Base-by-base conservation (phyloP, 30 jellyfish, hydroid and myxozoan genomes). In the Euphysa ruthae region DNA sequence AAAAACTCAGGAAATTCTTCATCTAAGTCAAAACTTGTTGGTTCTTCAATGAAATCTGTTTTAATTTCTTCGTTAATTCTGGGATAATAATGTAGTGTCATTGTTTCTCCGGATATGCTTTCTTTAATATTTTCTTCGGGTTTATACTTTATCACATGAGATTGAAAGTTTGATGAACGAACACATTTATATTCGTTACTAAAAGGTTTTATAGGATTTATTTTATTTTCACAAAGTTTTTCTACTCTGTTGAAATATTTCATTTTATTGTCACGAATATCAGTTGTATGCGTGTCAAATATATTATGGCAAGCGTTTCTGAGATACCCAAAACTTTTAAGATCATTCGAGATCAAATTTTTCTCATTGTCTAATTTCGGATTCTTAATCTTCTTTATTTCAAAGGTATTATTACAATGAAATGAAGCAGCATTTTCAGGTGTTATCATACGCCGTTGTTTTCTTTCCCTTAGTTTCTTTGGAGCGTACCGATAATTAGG, bases 401-500 rank as follows among this genome's bases (percentile, higher is more conserved):
- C 97, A 71, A 87, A 87, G 61, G 80, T 65, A 1, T 93, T 85
- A 61, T 75, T 81, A 66, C 79, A 93, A 27, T 79, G 77, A n/a
- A n/a, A n/a, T 1, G 94, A 93, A 7, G 94, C 97, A 19, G 97
- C 94, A 0, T 74, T 66, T 54, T 87, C 97, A 49, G 97, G 94
- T 3, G 97, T 73, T 1, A 87, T 87, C 90, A 69, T 79, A 25
- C 93, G 49, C 44, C 79, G 97, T 21, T 43, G 69, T 44, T 74
- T 66, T 7, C 79, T 52, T 22, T 88, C 94, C 43, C 71, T 88
- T 82, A 68, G 77, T 75, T 81, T 88, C 76, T 89, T 80, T 38
- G 98, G 93, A 19, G 98, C 93, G 76, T 88, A 88, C 2, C 98
- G 89, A 32, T 88, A 88, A 32, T 88, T 88, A 13, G 98, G 98